Evolutionary conservation across 2,113 vertebrate genomes (phyloP).

Genomic region (Pygoscelis antarcticus): DNA sequence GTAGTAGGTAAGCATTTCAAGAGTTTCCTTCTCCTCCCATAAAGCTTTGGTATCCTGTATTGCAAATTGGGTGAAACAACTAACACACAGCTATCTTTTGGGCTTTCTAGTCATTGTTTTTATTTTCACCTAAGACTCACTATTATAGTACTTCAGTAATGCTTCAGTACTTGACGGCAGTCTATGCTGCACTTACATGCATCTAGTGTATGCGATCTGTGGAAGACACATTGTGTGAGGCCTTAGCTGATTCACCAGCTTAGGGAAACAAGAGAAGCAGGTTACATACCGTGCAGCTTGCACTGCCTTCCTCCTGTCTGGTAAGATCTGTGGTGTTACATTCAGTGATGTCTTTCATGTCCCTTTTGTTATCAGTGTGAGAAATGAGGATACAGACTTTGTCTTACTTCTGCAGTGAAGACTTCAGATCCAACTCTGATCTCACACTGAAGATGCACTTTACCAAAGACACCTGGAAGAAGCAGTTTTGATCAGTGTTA

Average conservation of each 20-base stretch:
- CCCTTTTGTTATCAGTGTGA: background rate
- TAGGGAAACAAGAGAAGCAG: background rate
- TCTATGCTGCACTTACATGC: background rate
- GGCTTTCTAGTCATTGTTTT: background rate
- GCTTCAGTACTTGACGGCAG: background rate
- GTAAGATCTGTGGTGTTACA: background rate
- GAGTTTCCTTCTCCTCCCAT: background rate
- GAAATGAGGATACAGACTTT: slow-evolving; percentile 59
- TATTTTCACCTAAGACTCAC: background rate
- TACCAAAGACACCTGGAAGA: background rate
- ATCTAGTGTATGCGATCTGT: no score
- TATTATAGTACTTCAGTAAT: background rate
- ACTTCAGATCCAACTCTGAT: slow-evolving; percentile 77
- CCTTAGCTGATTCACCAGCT: background rate
- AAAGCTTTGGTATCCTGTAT: background rate
- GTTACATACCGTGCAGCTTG: background rate
- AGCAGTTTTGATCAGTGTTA: background rate
- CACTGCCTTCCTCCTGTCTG: background rate
- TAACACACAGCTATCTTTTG: background rate
- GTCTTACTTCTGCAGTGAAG: slow-evolving; percentile 66
- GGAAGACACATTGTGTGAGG: background rate
- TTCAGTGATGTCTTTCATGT: background rate
- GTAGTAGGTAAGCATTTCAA: slow-evolving; percentile 80
- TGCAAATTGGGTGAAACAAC: background rate
- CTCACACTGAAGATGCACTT: slow-evolving; percentile 5